These are phyloP conservation scores for Aricia agestis DNA, from an alignment of 1,140 invertebrate species.

Conservation along the genomic window DNA sequence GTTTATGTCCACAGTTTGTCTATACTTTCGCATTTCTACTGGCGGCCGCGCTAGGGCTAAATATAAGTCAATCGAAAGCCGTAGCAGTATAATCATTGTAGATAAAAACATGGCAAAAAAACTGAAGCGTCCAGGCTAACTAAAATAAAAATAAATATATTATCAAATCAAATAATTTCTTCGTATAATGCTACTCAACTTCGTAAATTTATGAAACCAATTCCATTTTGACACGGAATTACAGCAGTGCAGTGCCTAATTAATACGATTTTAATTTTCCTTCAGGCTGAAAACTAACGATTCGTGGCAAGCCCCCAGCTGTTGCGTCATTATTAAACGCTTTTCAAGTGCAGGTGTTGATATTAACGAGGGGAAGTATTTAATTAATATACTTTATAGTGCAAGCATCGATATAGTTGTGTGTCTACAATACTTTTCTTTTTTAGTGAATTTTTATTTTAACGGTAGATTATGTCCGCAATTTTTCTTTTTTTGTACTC, in stretches of 20 bases:
- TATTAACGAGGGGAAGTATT: conserved; percentile 67
- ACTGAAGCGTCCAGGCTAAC: too few species aligned
- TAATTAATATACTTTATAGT: conserved; percentile 64
- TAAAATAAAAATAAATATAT: too few species aligned
- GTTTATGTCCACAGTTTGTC: too few species aligned
- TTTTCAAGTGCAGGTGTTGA: conserved; percentile 72
- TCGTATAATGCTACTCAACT: too few species aligned
- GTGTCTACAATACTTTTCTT: neutral
- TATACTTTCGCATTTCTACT: too few species aligned
- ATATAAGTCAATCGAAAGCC: too few species aligned
- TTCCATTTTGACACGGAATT: neutral
- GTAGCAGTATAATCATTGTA: too few species aligned
- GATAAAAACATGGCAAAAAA: too few species aligned
- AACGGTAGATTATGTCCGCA: too few species aligned
- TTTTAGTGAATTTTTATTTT: neutral
- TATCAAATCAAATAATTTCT: too few species aligned
- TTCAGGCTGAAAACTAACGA: conserved; percentile 28
- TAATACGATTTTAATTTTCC: conserved; percentile 61
- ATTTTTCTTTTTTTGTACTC: too few species aligned
- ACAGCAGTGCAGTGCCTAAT: conserved; percentile 23
- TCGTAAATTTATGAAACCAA: neutral
- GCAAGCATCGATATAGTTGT: conserved; percentile 15
- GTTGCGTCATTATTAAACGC: conserved; percentile 69
- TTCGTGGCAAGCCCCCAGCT: conserved; percentile 42
- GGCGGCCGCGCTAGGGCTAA: too few species aligned